These are phyloP conservation scores for Neuroscelio doddi DNA, from an alignment of 2,888 invertebrate genomes.

Conservation along the genomic window DNA sequence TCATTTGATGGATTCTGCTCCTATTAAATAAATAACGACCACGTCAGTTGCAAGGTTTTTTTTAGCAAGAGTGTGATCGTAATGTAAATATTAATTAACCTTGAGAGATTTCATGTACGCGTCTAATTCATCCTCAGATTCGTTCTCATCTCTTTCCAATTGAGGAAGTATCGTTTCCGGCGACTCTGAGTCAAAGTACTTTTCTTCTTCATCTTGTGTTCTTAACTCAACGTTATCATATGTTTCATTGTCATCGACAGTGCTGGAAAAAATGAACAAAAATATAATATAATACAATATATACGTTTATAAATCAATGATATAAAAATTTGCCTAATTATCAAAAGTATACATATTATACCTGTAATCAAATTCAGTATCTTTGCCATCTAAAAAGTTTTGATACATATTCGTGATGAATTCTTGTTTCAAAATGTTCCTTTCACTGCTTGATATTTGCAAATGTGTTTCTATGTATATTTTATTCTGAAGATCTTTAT, in stretches of 20 bases:
- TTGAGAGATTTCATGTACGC: slow-evolving; percentile 77
- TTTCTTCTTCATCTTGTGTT: slow-evolving; percentile 89
- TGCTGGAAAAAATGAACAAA: slow-evolving; percentile 68
- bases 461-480: slow-evolving; percentile 70
- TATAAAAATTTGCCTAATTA: neutral
- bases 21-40: slow-evolving; percentile 58
- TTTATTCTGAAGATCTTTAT: slow-evolving; percentile 27
- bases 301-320: no score
- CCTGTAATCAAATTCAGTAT: slow-evolving; percentile 87
- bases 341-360: no score
- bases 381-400: slow-evolving; percentile 87
- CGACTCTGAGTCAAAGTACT: slow-evolving; percentile 90
- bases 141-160: slow-evolving; percentile 53
- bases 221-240: slow-evolving; percentile 84
- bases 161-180: slow-evolving; percentile 73
- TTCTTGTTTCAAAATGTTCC: slow-evolving; percentile 82
- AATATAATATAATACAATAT: no score
- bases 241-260: slow-evolving; percentile 85
- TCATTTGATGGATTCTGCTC: slow-evolving; percentile 47
- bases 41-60: slow-evolving; percentile 47
- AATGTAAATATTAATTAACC: slow-evolving; percentile 61
- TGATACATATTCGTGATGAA: slow-evolving; percentile 89
- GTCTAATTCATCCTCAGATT: slow-evolving; percentile 80
- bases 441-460: slow-evolving; percentile 72
- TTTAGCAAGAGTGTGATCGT: slow-evolving; percentile 35